Base-by-base conservation (phyloP, 2,113 vertebrate genomes). In the Dasyprocta punctata region DNA sequence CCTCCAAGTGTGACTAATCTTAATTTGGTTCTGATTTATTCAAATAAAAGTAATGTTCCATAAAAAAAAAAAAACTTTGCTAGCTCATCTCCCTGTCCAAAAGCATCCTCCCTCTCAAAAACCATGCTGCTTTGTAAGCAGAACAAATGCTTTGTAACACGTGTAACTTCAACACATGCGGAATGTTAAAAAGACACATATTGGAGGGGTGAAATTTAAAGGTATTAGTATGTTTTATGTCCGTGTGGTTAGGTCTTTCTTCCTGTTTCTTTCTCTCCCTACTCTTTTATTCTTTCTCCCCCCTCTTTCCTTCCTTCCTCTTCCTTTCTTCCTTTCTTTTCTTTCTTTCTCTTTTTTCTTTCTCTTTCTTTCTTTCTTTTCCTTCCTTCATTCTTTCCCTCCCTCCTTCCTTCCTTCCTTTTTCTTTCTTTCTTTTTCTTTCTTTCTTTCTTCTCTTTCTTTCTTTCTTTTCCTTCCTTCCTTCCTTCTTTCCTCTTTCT, bases 11-110 rank as follows among this genome's bases (percentile, higher is more conserved):
- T 17, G 28, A 78, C 44, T 78, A 49, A 91, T 3, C 33, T 75
- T 75, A 83, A 82, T 65, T 41, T 87, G 24, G 33, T 61, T 71
- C 13, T 10, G 38, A 85, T 82, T 94, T 58, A 44, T 81, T 93
- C 24, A 54, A n/a, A 54, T n/a, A 26, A 93, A 86, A 63, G 12
- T 65, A 24, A 0, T 65, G 10, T 44, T 75, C 14, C 19, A 28
- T 58, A 14, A 52, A 41, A 67, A 65, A 75, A 14, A 52, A 41
- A 67, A 65, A 75, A 26, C 7, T 19, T 65, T 52, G 22, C 22
- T 38, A 67, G 75, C n/a, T 67, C 30, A n/a, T 71, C 41, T 77
- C 41, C 38, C 26, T 69, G 7, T 8, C 86, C n/a, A n/a, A n/a
- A n/a, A n/a, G n/a, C n/a, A n/a, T n/a, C n/a, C 41, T 77, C 41